Conservation (phyloP, 2,888 invertebrate genomes). For the Euclidia mi region DNA sequence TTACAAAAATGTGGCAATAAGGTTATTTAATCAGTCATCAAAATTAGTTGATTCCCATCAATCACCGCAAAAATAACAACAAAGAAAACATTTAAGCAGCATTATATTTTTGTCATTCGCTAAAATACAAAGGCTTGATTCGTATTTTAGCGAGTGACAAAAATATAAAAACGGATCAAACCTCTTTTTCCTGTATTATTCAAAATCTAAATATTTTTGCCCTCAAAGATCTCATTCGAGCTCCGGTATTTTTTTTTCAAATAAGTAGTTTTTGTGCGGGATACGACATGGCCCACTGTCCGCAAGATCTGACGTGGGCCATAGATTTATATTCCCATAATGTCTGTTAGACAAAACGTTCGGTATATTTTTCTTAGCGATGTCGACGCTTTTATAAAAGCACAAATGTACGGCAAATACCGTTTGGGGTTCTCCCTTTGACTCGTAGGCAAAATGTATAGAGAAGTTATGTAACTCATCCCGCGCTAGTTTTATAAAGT, state of each 20-base stretch:
- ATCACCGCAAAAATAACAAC: neutral
- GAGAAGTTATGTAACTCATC: no score
- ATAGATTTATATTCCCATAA: conserved; percentile 68
- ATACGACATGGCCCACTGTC: conserved; percentile 49
- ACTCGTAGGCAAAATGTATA: neutral
- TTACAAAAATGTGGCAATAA: no score
- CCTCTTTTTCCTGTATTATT: conserved; percentile 35
- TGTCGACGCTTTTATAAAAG: conserved; percentile 53
- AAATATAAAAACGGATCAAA: neutral
- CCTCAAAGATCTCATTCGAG: conserved; percentile 32
- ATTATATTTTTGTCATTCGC: no score
- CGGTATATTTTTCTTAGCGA: conserved; percentile 60
- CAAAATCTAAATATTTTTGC: conserved; percentile 43
- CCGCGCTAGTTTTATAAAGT: no score
- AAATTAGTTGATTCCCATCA: no score
- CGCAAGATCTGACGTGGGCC: conserved; percentile 61
- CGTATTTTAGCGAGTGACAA: no score
- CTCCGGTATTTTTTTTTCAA: conserved; percentile 24
- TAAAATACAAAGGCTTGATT: no score
- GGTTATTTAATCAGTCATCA: no score
- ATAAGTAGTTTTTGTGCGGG: conserved; percentile 50
- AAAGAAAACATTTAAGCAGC: neutral
- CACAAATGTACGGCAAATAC: conserved; percentile 47
- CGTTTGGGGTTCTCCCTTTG: conserved; percentile 25
- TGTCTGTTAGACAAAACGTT: conserved; percentile 65